These are phyloP conservation scores for Decapterus maruadsi DNA, from an alignment of 2,797 vertebrate genomes.

Conservation along the genomic window DNA sequence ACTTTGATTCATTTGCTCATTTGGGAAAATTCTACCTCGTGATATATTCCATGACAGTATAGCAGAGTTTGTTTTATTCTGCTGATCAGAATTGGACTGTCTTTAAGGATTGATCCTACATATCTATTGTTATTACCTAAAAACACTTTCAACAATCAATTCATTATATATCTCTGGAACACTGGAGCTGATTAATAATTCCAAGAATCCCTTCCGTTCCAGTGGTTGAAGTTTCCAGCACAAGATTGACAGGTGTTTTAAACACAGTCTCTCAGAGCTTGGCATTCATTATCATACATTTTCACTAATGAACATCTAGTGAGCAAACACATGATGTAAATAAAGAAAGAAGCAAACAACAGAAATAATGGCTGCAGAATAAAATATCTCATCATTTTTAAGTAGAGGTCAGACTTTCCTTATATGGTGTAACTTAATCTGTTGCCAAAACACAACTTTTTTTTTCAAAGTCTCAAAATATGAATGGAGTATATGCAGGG, in stretches of 20 bases:
- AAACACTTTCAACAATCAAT: constrained; percentile 5
- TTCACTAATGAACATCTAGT: constrained; percentile 22
- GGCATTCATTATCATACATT: constrained; percentile 42
- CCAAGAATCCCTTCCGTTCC: constrained; percentile 8
- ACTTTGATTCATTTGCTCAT: neutral
- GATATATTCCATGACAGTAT: neutral
- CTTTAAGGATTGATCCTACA: neutral
- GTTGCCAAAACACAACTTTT: constrained; percentile 13
- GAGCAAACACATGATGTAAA: constrained; percentile 30
- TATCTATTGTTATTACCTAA: neutral
- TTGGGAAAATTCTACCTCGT: neutral
- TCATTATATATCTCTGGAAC: neutral
- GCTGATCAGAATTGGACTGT: neutral
- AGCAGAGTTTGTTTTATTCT: neutral
- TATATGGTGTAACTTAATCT: constrained; percentile 4
- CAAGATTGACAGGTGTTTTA: constrained; percentile 10
- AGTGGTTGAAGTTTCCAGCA: constrained; percentile 20
- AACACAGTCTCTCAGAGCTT: constrained; percentile 9
- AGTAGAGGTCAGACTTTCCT: constrained; percentile 8
- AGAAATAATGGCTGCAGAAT: constrained; percentile 13
- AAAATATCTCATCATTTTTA: neutral
- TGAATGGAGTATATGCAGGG: constrained; percentile 14
- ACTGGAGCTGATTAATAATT: constrained; percentile 22
- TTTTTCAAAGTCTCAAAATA: constrained; percentile 12
- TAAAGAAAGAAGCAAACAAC: constrained; percentile 19